Percentiles rank a stretch among this genome's conserved stretches.
These are phyloP conservation scores for Myathropa florea DNA, from an alignment of 2,888 invertebrate species.

Conservation along the genomic window DNA sequence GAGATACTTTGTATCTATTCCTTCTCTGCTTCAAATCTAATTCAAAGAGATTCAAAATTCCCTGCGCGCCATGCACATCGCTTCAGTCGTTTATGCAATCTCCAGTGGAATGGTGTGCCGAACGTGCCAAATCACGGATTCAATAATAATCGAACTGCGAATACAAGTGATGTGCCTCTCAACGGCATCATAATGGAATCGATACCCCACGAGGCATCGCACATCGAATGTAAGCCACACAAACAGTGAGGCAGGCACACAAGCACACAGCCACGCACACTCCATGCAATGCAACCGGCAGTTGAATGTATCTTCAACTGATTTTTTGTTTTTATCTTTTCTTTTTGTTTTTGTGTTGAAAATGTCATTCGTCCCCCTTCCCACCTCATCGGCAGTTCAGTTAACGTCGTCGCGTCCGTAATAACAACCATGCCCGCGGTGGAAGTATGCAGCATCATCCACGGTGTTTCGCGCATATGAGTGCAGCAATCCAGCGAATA, in stretches of 20 bases:
- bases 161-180: conserved; percentile 40
- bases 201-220: conserved; percentile 20
- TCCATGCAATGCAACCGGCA: background rate
- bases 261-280: background rate
- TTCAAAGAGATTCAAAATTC: too few species aligned
- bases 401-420: background rate
- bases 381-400: background rate
- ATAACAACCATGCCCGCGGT: background rate
- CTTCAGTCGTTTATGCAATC: background rate
- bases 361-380: background rate
- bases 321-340: background rate
- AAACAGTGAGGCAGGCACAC: background rate
- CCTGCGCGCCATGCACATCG: background rate
- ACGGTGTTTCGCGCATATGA: background rate
- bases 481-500: too few species aligned
- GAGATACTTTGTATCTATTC: too few species aligned
- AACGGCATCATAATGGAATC: conserved; percentile 35
- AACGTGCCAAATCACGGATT: conserved; percentile 62
- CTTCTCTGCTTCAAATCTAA: too few species aligned
- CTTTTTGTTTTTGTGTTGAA: background rate
- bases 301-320: background rate
- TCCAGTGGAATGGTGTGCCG: background rate
- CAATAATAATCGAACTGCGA: conserved; percentile 63
- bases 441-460: background rate
- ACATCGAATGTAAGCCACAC: background rate